Evolutionary conservation across 2,113 vertebrate genomes (phyloP), one percentile per base, ranked within the genome.

Genomic region (Erpornis zantholeuca): DNA sequence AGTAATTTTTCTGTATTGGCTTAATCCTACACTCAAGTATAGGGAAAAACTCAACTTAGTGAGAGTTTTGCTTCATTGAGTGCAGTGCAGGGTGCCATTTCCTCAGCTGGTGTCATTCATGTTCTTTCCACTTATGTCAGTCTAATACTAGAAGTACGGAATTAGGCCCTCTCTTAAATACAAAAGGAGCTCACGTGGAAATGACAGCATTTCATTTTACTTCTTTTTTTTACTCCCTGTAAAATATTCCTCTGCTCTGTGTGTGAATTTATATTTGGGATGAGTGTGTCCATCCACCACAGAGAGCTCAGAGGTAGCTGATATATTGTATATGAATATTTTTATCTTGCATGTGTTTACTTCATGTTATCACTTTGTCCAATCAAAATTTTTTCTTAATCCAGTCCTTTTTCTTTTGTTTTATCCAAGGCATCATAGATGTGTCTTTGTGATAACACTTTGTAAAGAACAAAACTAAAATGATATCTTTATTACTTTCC

Each of bases 61-160:
- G 57, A 92, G 86, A 91, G 88, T 92, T 94, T 91, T 92, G 87
- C 80, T 89, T 95, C 91, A 90, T 73, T 80, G 73, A 76, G 61
- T 60, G 36, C 93, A 64, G 63, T 42, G 59, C 83, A 85, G 86
- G 86, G 86, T 94, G 82, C 88, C 88, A 45, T 95, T 96, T 94
- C 90, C 92, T 96, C 65, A 76, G 88, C 79, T 83, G 45, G 12
- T 91, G 85, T 14, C 91, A 57, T 73, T 97, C 60, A 38, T 83
- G 44, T 93, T 86, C 76, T 91, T 84, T 86, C 76, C 40, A 18
- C 83, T 93, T 78, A 68, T 86, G 82, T 93, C 92, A 88, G 79
- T 86, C 76, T 95, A 42, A 75, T 75, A 54, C 86, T 61, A 44
- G 69, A 82, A 86, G 44, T 65, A 57, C 71, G 80, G 87, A 82